Conservation (phyloP, 1,140 invertebrate genomes). For the Tetramorium alpestre region DNA sequence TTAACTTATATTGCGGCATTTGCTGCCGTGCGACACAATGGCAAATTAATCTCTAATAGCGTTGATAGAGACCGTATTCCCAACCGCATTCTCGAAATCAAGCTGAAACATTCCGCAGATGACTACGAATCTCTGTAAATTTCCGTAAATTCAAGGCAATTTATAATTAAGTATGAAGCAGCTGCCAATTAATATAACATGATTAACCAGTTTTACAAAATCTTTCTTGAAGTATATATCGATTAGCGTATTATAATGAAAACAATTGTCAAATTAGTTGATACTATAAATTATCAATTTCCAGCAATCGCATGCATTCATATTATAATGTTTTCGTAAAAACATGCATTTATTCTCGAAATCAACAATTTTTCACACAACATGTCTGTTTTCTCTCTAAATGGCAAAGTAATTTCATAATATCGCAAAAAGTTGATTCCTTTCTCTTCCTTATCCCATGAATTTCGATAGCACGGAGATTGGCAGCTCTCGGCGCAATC, state of each 20-base stretch:
- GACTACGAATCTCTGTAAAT: background rate
- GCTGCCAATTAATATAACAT: background rate
- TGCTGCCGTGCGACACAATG: background rate
- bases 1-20: background rate
- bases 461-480: background rate
- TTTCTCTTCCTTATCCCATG: background rate
- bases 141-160: background rate
- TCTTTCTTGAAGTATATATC: background rate
- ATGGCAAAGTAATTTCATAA: background rate
- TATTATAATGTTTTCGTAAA: background rate
- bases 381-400: background rate
- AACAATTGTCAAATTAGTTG: background rate
- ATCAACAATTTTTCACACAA: background rate
- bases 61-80: background rate
- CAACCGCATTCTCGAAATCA: background rate
- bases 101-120: background rate
- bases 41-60: background rate
- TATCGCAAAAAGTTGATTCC: constrained; percentile 13
- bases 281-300: background rate
- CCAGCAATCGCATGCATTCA: background rate
- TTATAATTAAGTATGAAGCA: background rate
- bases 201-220: background rate
- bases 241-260: background rate
- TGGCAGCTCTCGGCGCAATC: background rate
- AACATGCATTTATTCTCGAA: background rate